Conservation (phyloP, 1,140 invertebrate genomes). For the Pachypeltis micranthus region DNA sequence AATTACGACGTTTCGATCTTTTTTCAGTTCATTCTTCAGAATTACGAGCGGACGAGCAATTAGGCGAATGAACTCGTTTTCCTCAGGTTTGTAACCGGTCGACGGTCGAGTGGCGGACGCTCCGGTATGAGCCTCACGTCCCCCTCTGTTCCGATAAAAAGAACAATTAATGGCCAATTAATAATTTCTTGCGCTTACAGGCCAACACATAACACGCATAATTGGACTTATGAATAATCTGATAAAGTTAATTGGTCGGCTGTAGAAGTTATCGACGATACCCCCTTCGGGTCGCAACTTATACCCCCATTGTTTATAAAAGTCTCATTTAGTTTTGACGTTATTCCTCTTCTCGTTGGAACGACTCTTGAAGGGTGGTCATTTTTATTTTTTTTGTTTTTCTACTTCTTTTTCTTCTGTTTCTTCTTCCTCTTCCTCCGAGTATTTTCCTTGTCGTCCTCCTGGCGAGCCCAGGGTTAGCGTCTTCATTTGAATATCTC, state of each 20-base stretch:
- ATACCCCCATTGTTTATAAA: slow-evolving; percentile 4
- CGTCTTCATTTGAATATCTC: slow-evolving; percentile 6
- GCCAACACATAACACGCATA: slow-evolving; percentile 2
- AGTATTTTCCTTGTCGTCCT: too few species aligned
- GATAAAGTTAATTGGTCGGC: slow-evolving; percentile 5
- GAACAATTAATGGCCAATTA: not conserved
- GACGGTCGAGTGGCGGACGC: too few species aligned
- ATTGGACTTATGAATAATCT: slow-evolving; percentile 3
- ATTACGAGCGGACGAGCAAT: too few species aligned
- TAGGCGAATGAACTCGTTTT: too few species aligned
- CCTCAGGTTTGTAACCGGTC: too few species aligned
- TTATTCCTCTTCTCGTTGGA: not conserved
- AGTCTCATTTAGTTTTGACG: slow-evolving; percentile 7
- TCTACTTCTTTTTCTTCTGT: too few species aligned
- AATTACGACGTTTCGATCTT: too few species aligned
- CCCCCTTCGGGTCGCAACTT: not conserved
- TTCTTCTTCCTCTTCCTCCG: too few species aligned
- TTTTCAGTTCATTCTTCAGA: too few species aligned
- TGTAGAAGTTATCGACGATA: not conserved
- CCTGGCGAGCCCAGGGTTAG: not conserved
- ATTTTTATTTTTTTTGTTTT: slow-evolving; percentile 1
- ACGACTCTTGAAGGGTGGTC: not conserved
- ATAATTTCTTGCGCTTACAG: not conserved
- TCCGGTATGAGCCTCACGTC: too few species aligned
- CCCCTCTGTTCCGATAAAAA: too few species aligned